phyloP scores from a whole-genome alignment of 2,797 vertebrate species.

The Alouatta caraya region DNA sequence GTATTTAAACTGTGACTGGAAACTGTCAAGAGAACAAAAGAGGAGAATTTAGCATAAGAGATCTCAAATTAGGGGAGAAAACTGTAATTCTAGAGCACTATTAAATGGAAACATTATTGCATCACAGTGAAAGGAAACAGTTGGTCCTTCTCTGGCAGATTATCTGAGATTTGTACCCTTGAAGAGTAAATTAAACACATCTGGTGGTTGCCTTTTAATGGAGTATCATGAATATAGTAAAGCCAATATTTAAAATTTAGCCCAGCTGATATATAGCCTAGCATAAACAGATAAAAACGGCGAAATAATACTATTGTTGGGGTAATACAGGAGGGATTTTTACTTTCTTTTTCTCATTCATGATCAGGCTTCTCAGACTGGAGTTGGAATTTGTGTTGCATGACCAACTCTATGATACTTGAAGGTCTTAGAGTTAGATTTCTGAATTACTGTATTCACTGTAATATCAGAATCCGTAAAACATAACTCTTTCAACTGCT shows the following conservation, averaged over 20 bases:
- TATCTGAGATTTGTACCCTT: background rate
- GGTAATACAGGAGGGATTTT: background rate
- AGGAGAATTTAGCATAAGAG: background rate
- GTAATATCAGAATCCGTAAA: background rate
- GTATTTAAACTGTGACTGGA: constrained; percentile 38
- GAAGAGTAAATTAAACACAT: constrained; percentile 45
- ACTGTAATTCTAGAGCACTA: background rate
- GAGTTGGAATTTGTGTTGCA: background rate
- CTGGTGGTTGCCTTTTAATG: constrained; percentile 42
- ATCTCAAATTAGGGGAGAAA: background rate
- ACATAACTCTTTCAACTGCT: background rate
- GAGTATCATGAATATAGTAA: constrained; percentile 24
- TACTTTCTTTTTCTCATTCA: background rate
- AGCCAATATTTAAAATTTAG: background rate
- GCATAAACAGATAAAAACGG: background rate
- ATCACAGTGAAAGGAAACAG: background rate
- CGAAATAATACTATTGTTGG: background rate
- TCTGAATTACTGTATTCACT: constrained; percentile 8
- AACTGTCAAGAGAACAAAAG: constrained; percentile 56
- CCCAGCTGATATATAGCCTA: background rate
- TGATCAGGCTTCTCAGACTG: background rate
- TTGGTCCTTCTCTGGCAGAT: background rate
- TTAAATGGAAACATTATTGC: background rate
- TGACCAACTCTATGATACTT: background rate
- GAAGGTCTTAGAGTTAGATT: background rate